Base-by-base conservation (phyloP, 2,888 invertebrate genomes). In the Noctua comes region DNA sequence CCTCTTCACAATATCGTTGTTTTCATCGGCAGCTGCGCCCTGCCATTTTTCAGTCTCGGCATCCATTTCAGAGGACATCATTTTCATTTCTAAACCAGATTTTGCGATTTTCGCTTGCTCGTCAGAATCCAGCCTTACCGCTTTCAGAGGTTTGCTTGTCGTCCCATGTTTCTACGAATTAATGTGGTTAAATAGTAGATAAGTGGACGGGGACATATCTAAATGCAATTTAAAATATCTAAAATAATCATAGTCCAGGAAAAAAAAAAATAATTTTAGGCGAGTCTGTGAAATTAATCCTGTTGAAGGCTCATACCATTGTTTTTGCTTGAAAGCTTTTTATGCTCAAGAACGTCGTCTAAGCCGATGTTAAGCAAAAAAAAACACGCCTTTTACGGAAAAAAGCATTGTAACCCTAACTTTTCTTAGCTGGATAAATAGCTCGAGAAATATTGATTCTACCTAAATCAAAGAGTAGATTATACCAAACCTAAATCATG, bases 21-120 rank as follows among this genome's bases (percentile, higher is more conserved):
- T 98, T 93, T 98, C 98, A 92, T 98, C 98, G 79, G 98, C 96
- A 88, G 97, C 98, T 59, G 98, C 97, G 11, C 97, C 97, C 93
- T 99, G 98, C 99, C 99, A 99, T 95, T 99, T 99, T 91, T 99
- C 99, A 85, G 99, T 99, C 96, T 99, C 99, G 16, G 99, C 99
- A 93, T 99, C 99, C 98, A 99, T 98, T 97, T 99, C 99, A 77
- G 99, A 99, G 43, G 99, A 97, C 93, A 99, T 98, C 95, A 99
- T 97, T 96, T 99, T 99, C 99, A 99, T 99, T 96, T 99, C 99
- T 86, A 99, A 96, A 51, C 99, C 99, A 74, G 99, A 98, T 96
- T 99, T 99, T 8, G 99, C 99, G 91, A 99, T 99, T 97, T 99
- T 99, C 70, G 99, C 99, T 97, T 99, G 99, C 93, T 99, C 99